Evolutionary conservation across 2,113 vertebrate species (phyloP).

Genomic region (Prolemur simus): DNA sequence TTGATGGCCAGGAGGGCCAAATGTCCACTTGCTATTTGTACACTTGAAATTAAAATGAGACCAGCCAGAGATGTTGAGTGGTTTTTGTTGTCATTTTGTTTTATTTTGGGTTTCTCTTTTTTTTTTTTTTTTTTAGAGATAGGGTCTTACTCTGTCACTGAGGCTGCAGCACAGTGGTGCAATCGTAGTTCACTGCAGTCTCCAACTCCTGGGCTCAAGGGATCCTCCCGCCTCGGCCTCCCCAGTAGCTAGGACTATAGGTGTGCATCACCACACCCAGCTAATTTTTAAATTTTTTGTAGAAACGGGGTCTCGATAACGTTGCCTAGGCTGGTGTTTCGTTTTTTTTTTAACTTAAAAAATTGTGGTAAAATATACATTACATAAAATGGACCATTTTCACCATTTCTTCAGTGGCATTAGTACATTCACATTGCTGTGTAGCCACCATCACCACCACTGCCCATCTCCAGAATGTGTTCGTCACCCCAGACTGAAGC

Average conservation of each 20-base stretch:
- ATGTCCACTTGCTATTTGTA: neutral
- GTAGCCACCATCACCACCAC: neutral
- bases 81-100: neutral
- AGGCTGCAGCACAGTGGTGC: neutral
- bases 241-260: neutral
- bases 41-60: slow-evolving; percentile 9
- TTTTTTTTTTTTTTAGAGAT: neutral
- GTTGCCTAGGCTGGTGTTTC: neutral
- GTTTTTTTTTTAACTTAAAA: neutral
- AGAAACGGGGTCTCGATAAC: neutral
- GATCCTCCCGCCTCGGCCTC: neutral
- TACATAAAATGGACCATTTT: neutral
- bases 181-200: neutral
- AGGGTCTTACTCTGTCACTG: neutral
- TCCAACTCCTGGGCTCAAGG: neutral
- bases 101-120: neutral
- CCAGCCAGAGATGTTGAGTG: neutral
- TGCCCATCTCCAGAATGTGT: neutral
- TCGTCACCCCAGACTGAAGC: neutral
- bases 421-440: neutral
- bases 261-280: neutral
- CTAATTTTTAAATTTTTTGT: neutral
- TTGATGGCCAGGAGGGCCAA: neutral
- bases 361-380: neutral
- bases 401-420: neutral